phyloP scores from a whole-genome alignment of 30 jellyfish, hydroid and myxozoan genomes.

The Hydractinia echinata region DNA sequence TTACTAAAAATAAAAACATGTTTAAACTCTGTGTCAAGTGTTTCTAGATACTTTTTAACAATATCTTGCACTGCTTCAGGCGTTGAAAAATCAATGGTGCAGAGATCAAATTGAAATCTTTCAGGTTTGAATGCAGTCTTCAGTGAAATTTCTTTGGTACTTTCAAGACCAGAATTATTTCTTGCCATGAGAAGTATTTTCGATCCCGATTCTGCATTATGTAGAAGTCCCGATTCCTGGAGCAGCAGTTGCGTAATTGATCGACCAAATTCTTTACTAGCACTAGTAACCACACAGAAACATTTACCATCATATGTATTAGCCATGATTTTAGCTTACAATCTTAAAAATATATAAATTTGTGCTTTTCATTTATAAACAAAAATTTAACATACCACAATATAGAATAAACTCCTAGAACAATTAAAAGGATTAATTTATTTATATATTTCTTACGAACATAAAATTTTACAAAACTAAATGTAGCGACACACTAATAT shows the following conservation, averaged over 20 bases:
- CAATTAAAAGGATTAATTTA: no score
- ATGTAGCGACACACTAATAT: no score
- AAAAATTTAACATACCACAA: no score
- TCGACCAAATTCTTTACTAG: conserved; percentile 91
- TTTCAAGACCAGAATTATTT: conserved; percentile 38
- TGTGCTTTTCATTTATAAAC: no score
- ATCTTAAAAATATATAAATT: no score
- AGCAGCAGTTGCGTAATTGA: conserved; percentile 60
- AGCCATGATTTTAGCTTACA: no score
- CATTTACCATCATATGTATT: conserved; percentile 20
- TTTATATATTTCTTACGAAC: no score
- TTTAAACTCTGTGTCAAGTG: conserved; percentile 23
- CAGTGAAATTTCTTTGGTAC: conserved; percentile 37
- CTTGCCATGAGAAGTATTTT: conserved; percentile 64
- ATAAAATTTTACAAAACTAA: no score
- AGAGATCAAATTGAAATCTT: conserved; percentile 21
- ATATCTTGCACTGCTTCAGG: conserved; percentile 34
- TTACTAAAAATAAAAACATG: conserved; percentile 56
- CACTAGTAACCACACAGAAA: conserved; percentile 78
- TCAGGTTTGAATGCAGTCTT: neutral
- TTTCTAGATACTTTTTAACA: conserved; percentile 24
- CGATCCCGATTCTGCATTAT: conserved; percentile 37
- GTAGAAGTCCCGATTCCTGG: conserved; percentile 23
- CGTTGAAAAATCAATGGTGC: conserved; percentile 38
- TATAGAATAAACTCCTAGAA: no score